Conservation (phyloP, 2,113 vertebrate genomes). For the Macquaria ambigua region DNA sequence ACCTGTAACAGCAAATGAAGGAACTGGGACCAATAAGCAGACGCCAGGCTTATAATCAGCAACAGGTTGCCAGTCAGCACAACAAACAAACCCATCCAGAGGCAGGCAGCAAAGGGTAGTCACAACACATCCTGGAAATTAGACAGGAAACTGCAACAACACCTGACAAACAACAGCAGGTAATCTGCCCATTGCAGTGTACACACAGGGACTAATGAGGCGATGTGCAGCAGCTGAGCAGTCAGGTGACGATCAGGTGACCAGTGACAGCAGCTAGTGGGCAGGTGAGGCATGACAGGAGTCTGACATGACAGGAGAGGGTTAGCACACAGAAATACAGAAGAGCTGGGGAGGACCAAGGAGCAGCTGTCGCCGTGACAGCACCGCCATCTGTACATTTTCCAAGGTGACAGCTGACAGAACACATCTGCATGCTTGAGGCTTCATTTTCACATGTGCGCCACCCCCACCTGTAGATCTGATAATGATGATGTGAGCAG, state of each 20-base stretch:
- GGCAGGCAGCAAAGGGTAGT: background rate
- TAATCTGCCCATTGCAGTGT: background rate
- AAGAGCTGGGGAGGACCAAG: background rate
- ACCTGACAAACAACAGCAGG: constrained; percentile 21
- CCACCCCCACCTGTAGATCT: constrained; percentile 1
- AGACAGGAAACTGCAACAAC: background rate
- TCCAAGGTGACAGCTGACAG: background rate
- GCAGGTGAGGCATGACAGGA: constrained; percentile 26
- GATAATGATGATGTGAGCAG: background rate
- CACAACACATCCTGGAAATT: background rate
- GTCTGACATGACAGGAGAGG: background rate
- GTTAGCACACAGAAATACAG: background rate
- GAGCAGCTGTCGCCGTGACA: constrained; percentile 17
- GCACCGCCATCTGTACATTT: background rate
- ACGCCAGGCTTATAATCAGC: background rate
- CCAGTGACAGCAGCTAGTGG: constrained; percentile 10
- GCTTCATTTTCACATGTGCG: background rate
- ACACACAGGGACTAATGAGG: background rate
- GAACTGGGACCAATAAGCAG: constrained; percentile 1
- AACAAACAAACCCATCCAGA: constrained; percentile 10
- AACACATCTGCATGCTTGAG: background rate
- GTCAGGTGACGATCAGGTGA: constrained; percentile 16
- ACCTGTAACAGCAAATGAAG: background rate
- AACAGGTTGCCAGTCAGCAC: constrained; percentile 19
- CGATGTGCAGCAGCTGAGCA: background rate